A percentile compares a stretch with the other conserved stretches of the same genome.
Evolutionary conservation across 2,113 vertebrate genomes (phyloP).

Genomic region (Lota lota): DNA sequence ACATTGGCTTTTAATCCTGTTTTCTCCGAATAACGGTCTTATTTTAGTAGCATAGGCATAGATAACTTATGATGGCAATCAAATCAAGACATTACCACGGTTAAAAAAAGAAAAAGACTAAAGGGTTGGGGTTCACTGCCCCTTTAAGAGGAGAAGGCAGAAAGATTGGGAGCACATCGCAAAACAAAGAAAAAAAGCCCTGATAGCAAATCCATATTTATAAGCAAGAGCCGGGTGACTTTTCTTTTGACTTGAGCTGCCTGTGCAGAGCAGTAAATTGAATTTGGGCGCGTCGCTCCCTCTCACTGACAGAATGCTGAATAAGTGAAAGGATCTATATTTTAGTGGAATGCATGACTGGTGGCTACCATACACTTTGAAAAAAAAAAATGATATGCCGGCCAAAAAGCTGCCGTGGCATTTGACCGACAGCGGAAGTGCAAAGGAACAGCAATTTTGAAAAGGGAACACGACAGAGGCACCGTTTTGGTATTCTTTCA

Average conservation of each 20-base stretch:
- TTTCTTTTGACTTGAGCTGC: conserved; percentile 64
- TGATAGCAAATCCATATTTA: conserved; percentile 68
- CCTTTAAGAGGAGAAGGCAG: not conserved
- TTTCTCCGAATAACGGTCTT: no score
- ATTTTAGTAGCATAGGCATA: no score
- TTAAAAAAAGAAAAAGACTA: not conserved
- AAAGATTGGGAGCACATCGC: not conserved
- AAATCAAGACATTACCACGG: no score
- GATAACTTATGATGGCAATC: no score
- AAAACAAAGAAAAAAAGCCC: not conserved
- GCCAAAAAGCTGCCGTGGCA: conserved; percentile 51
- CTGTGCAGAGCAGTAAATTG: conserved; percentile 69
- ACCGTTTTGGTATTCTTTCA: no score
- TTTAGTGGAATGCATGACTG: conserved; percentile 66
- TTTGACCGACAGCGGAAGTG: conserved; percentile 55
- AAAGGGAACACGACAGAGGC: conserved; percentile 35
- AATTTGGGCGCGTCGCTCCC: conserved; percentile 65
- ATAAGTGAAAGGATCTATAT: conserved; percentile 70
- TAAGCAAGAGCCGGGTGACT: conserved; percentile 59
- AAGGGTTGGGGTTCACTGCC: no score
- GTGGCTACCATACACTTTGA: conserved; percentile 54
- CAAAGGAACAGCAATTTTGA: conserved; percentile 36
- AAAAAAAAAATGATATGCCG: conserved; percentile 59
- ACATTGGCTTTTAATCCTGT: no score
- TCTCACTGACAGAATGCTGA: conserved; percentile 71